These are phyloP conservation scores for Hippocampus kuda DNA, from an alignment of 2,797 vertebrate species.

Conservation along the genomic window DNA sequence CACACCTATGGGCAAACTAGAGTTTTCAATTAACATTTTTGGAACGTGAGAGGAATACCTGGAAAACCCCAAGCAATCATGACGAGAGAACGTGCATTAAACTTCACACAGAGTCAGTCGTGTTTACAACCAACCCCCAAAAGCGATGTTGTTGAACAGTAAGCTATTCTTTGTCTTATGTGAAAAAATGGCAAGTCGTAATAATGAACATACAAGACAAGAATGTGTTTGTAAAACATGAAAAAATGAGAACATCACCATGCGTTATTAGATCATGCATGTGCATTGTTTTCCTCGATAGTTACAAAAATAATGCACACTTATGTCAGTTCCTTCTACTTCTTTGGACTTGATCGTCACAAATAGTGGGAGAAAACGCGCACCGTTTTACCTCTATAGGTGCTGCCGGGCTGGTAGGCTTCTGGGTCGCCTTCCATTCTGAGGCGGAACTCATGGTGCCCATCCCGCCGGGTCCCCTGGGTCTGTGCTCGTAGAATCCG, in stretches of 20 bases:
- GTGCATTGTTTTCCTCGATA: neutral
- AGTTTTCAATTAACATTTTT: no score
- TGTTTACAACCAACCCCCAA: no score
- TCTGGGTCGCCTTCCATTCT: constrained; percentile 89
- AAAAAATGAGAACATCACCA: neutral
- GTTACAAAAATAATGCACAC: neutral
- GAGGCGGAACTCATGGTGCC: constrained; percentile 88
- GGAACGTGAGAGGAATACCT: no score
- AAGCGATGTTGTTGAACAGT: no score
- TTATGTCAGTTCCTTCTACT: neutral
- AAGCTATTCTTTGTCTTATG: no score
- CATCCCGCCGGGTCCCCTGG: constrained; percentile 80
- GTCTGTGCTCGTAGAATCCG: constrained; percentile 82
- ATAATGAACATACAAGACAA: no score
- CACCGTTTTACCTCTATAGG: constrained; percentile 73
- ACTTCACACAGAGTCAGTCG: no score
- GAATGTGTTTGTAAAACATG: neutral
- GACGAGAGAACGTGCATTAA: no score
- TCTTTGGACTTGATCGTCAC: neutral
- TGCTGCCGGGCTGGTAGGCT: constrained; percentile 82
- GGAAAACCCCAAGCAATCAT: no score
- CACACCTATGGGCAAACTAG: no score
- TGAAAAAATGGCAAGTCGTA: no score
- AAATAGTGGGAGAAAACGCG: constrained; percentile 12
- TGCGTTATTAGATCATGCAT: neutral